phyloP scores from a whole-genome alignment of 2,888 invertebrate genomes.

The Plebejus melissa region DNA sequence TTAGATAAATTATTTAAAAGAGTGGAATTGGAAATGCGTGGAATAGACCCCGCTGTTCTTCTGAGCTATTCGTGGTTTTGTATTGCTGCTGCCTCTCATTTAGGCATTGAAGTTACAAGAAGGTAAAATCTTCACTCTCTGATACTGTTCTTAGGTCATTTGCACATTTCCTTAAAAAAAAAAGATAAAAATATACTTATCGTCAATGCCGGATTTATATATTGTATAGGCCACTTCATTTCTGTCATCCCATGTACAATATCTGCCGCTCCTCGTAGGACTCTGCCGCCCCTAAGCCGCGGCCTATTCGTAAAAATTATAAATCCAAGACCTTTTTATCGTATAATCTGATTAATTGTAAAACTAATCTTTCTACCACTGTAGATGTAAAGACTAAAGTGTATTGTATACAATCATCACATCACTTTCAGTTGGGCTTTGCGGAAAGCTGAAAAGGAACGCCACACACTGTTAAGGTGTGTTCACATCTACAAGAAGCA shows the following conservation, averaged over 20 bases:
- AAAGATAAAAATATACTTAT: no score
- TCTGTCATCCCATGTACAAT: no score
- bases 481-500: conserved; percentile 96
- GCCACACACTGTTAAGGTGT: conserved; percentile 90
- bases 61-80: conserved; percentile 94
- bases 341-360: no score
- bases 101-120: conserved; percentile 87
- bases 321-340: no score
- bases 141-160: no score
- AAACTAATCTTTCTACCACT: no score
- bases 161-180: no score
- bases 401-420: neutral
- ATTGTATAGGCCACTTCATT: no score
- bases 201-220: no score
- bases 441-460: conserved; percentile 85
- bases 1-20: conserved; percentile 89
- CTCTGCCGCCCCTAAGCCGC: no score
- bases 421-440: conserved; percentile 81
- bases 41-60: conserved; percentile 92
- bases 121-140: conserved; percentile 59
- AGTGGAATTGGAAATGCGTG: conserved; percentile 91
- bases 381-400: neutral
- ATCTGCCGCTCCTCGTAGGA: no score
- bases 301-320: no score
- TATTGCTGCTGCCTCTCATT: conserved; percentile 86